Evolutionary conservation across 1,140 invertebrate species (phyloP).

Genomic region (Trypoxylus dichotomus): DNA sequence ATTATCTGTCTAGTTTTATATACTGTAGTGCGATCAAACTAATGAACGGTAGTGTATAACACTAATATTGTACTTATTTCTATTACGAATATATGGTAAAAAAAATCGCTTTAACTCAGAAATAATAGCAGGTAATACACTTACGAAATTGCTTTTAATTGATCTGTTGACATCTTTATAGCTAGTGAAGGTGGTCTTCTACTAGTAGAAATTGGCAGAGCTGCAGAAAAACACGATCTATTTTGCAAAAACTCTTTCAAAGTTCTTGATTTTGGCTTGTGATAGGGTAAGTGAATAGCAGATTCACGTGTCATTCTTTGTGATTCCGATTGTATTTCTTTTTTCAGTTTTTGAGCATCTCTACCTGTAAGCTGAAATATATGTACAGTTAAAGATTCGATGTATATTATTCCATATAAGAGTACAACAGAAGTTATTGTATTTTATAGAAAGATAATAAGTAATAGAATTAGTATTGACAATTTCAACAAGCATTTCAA

Average conservation of each 20-base stretch:
- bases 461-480: no score
- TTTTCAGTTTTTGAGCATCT: constrained; percentile 59
- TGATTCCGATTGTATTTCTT: constrained; percentile 61
- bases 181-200: constrained; percentile 47
- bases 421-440: no score
- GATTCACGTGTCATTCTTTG: constrained; percentile 72
- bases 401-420: background rate
- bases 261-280: constrained; percentile 71
- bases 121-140: no score
- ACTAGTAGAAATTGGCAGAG: constrained; percentile 25
- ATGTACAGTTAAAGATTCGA: background rate
- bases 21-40: no score
- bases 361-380: constrained; percentile 58
- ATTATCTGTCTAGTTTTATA: no score
- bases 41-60: no score
- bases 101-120: no score
- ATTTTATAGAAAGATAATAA: no score
- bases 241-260: constrained; percentile 71
- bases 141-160: constrained; percentile 61
- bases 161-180: constrained; percentile 60
- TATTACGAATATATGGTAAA: no score
- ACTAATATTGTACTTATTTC: no score
- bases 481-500: no score
- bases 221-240: constrained; percentile 42
- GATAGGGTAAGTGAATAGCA: constrained; percentile 73